Conservation (phyloP, 2,797 vertebrate species). For the Brachyalestes nurse region DNA sequence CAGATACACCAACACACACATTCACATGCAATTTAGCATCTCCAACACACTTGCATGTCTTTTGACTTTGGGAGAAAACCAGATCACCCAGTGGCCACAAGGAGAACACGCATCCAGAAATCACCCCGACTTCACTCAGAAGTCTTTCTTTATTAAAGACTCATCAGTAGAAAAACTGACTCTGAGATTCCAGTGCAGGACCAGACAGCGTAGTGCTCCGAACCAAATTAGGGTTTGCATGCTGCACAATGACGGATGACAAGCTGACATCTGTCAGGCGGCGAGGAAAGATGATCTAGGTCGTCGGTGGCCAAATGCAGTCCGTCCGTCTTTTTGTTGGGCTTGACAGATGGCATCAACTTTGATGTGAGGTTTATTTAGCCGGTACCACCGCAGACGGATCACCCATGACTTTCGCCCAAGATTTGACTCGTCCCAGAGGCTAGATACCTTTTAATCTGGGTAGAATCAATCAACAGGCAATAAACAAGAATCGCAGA, state of each 20-base stretch:
- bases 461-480: conserved; percentile 45
- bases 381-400: not conserved
- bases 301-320: not conserved
- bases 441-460: too few relatives aligned
- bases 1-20: too few relatives aligned
- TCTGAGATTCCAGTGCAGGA: not conserved
- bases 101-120: too few relatives aligned
- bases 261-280: not conserved
- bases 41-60: too few relatives aligned
- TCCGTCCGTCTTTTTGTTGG: not conserved
- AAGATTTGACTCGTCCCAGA: too few relatives aligned
- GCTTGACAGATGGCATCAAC: not conserved
- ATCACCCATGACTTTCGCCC: not conserved
- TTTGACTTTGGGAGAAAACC: too few relatives aligned
- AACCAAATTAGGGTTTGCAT: not conserved
- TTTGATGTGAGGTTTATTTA: not conserved
- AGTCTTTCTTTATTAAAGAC: too few relatives aligned
- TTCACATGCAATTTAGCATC: too few relatives aligned
- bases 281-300: not conserved
- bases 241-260: not conserved
- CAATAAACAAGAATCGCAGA: conserved; percentile 36
- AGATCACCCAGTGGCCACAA: too few relatives aligned
- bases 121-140: too few relatives aligned
- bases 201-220: not conserved
- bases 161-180: not conserved